phyloP scores from a whole-genome alignment of 2,797 vertebrate species.

The Chelon auratus region DNA sequence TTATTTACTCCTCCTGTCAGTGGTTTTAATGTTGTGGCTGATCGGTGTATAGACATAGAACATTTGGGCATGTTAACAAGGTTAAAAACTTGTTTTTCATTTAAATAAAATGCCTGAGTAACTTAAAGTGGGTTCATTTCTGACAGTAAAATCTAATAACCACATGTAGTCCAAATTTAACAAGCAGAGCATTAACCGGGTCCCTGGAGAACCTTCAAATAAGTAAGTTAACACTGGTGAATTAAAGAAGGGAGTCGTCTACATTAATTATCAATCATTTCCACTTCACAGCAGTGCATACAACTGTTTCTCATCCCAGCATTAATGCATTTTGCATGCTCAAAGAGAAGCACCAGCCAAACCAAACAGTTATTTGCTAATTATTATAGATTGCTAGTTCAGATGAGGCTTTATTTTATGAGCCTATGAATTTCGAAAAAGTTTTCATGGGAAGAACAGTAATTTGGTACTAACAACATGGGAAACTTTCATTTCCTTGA shows the following conservation, averaged over 20 bases:
- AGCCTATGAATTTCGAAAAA: background rate
- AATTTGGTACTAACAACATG: background rate
- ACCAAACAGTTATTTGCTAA: constrained; percentile 19
- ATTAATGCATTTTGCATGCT: background rate
- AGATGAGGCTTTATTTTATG: constrained; percentile 1
- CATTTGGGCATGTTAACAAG: no score
- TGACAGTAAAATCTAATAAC: no score
- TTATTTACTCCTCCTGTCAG: no score
- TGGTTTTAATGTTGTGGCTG: no score
- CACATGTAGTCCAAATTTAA: background rate
- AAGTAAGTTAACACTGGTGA: background rate
- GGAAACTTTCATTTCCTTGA: constrained; percentile 12
- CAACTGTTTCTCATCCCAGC: constrained; percentile 7
- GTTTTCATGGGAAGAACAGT: background rate
- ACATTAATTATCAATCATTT: constrained; percentile 4
- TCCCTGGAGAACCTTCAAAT: background rate
- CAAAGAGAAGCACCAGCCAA: background rate
- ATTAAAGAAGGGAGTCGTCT: background rate
- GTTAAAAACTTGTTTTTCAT: no score
- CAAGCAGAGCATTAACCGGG: background rate
- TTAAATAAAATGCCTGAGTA: no score
- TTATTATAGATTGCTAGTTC: constrained; percentile 19
- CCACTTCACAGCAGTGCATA: background rate
- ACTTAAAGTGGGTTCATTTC: no score
- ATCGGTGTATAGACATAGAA: no score